phyloP scores from a whole-genome alignment of 2,888 invertebrate genomes.

The Dermolepida albohirtum region DNA sequence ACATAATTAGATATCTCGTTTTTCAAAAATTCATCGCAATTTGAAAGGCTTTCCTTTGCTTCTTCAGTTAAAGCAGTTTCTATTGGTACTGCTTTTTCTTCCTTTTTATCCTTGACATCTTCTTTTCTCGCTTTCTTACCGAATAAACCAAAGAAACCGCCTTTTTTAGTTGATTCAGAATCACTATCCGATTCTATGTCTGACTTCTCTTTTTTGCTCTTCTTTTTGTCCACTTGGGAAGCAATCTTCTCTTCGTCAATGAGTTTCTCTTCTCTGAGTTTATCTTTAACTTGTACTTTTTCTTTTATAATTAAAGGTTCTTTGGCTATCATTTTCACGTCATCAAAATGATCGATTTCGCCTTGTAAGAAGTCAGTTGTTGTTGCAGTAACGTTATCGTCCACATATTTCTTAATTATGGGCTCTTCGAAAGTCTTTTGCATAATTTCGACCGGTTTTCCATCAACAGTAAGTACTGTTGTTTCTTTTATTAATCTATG shows the following conservation, averaged over 20 bases:
- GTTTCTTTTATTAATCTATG: slow-evolving; percentile 20
- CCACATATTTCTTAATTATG: too few relatives aligned
- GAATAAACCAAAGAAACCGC: slow-evolving; percentile 52
- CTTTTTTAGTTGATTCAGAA: slow-evolving; percentile 48
- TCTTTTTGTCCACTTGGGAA: slow-evolving; percentile 11
- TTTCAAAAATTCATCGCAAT: slow-evolving; percentile 41
- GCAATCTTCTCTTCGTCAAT: slow-evolving; percentile 10
- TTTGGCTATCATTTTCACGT: slow-evolving; percentile 44
- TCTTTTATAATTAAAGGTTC: slow-evolving; percentile 35
- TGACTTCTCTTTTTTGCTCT: slow-evolving; percentile 50
- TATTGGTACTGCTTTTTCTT: slow-evolving; percentile 22
- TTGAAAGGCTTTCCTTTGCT: slow-evolving; percentile 13
- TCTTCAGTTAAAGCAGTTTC: slow-evolving; percentile 26
- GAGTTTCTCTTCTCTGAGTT: too few relatives aligned
- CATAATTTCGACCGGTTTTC: slow-evolving; percentile 5
- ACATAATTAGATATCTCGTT: slow-evolving; percentile 37
- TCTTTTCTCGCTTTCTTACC: slow-evolving; percentile 45
- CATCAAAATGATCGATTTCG: slow-evolving; percentile 48
- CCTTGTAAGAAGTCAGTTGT: slow-evolving; percentile 46
- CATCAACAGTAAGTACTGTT: slow-evolving; percentile 28
- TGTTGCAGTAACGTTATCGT: background rate
- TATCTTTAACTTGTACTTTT: slow-evolving; percentile 12
- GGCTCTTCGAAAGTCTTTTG: slow-evolving; percentile 6
- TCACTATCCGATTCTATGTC: slow-evolving; percentile 41
- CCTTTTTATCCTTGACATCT: slow-evolving; percentile 42